Conservation (phyloP, 35 echinoderm and acorn worm species). For the Heliocidaris tuberculata region DNA sequence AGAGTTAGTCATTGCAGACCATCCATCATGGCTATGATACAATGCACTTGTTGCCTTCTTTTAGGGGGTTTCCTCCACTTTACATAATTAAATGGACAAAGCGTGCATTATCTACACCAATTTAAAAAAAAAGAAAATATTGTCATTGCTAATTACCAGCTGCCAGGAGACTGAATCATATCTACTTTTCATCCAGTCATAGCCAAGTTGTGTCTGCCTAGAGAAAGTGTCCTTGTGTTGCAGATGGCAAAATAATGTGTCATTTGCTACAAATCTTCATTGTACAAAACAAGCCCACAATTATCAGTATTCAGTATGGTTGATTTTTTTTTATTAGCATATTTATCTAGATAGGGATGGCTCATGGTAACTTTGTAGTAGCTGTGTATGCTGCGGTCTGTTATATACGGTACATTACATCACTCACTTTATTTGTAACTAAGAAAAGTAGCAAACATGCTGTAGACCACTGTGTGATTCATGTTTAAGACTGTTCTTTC, state of each 20-base stretch:
- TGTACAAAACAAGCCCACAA: neutral
- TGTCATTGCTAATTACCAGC: neutral
- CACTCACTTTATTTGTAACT: too few relatives aligned
- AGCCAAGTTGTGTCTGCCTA: neutral
- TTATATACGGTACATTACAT: too few relatives aligned
- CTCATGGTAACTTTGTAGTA: too few relatives aligned
- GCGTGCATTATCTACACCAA: neutral
- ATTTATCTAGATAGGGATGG: too few relatives aligned
- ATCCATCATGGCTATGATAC: neutral
- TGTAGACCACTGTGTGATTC: too few relatives aligned
- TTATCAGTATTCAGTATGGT: too few relatives aligned
- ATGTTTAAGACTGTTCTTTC: too few relatives aligned
- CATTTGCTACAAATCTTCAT: neutral
- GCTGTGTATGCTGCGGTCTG: too few relatives aligned
- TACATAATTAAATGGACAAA: neutral
- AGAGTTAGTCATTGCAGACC: neutral
- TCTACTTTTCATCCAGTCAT: neutral
- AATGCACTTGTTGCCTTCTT: neutral
- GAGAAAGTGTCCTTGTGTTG: neutral
- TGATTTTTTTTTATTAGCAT: too few relatives aligned
- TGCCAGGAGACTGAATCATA: neutral
- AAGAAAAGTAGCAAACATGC: too few relatives aligned
- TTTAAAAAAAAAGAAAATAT: neutral
- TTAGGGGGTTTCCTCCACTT: neutral
- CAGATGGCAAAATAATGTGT: neutral